phyloP scores from a whole-genome alignment of 2,888 invertebrate genomes.

The Atherix ibis region DNA sequence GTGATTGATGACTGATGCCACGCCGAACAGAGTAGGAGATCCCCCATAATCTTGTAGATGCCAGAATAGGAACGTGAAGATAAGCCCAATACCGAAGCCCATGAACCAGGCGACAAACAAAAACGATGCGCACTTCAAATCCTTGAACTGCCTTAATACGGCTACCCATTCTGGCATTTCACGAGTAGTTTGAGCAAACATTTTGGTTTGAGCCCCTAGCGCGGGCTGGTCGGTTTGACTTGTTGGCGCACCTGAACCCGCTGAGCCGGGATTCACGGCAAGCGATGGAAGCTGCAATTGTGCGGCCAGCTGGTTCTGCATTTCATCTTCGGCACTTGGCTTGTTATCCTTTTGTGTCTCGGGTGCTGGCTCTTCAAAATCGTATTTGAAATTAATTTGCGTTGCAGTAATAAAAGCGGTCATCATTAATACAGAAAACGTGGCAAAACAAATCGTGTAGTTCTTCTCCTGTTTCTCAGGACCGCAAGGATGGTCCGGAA shows the following conservation, averaged over 20 bases:
- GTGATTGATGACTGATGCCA: constrained; percentile 97
- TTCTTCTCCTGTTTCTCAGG: constrained; percentile 88
- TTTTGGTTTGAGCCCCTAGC: constrained; percentile 51
- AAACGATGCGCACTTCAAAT: constrained; percentile 80
- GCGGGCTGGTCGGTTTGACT: constrained; percentile 24
- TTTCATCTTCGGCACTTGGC: constrained; percentile 52
- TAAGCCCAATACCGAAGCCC: constrained; percentile 97
- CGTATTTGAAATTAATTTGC: constrained; percentile 53
- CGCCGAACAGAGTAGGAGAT: constrained; percentile 91
- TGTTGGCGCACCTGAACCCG: constrained; percentile 17
- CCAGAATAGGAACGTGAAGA: constrained; percentile 99
- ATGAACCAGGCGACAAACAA: constrained; percentile 97
- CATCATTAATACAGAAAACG: constrained; percentile 92
- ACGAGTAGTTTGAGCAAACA: constrained; percentile 80
- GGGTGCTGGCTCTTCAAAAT: constrained; percentile 31
- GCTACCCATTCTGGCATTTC: constrained; percentile 90
- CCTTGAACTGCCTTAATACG: constrained; percentile 77
- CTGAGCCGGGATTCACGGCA: constrained; percentile 34
- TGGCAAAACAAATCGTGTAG: constrained; percentile 96
- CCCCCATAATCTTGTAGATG: constrained; percentile 93
- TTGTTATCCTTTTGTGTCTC: constrained; percentile 29
- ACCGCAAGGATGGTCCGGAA: constrained; percentile 82
- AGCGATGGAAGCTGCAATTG: constrained; percentile 69
- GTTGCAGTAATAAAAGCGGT: constrained; percentile 85
- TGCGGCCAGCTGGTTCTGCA: constrained; percentile 70